These are phyloP conservation scores for Pygoscelis adeliae DNA, from an alignment of 2,113 vertebrate species.

Conservation along the genomic window DNA sequence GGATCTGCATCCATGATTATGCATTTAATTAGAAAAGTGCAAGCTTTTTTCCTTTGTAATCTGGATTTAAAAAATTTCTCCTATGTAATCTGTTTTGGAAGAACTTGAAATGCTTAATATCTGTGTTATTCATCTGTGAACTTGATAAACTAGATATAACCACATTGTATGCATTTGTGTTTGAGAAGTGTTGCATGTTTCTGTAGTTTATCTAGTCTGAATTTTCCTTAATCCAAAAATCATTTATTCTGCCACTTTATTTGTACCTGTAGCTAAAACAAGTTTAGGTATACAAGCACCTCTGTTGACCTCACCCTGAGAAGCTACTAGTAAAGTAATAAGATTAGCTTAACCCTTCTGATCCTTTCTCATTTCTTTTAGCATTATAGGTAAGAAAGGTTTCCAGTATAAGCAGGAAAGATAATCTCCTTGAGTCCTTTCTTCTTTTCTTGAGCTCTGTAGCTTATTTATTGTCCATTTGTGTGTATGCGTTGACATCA, in stretches of 20 bases:
- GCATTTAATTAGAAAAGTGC: conserved; percentile 76
- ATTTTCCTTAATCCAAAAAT: background rate
- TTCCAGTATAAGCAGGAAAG: background rate
- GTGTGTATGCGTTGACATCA: background rate
- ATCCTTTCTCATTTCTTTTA: background rate
- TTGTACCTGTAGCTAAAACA: background rate
- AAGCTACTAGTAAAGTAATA: background rate
- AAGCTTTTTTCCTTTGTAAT: conserved; percentile 37
- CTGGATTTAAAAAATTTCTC: background rate
- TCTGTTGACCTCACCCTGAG: background rate
- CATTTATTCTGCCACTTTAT: background rate
- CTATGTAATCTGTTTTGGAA: background rate
- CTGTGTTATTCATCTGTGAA: background rate
- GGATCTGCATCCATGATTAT: conserved; percentile 77
- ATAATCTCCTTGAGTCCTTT: background rate
- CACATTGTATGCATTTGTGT: background rate
- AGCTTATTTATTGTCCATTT: background rate
- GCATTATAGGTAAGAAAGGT: background rate
- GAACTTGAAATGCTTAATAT: background rate
- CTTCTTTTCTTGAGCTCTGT: background rate
- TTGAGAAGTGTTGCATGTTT: background rate
- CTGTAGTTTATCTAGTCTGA: background rate
- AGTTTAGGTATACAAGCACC: background rate
- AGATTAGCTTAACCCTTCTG: background rate
- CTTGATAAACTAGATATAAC: background rate